These are phyloP conservation scores for Meiosimyza decipiens DNA, from an alignment of 2,888 invertebrate species.

Conservation along the genomic window DNA sequence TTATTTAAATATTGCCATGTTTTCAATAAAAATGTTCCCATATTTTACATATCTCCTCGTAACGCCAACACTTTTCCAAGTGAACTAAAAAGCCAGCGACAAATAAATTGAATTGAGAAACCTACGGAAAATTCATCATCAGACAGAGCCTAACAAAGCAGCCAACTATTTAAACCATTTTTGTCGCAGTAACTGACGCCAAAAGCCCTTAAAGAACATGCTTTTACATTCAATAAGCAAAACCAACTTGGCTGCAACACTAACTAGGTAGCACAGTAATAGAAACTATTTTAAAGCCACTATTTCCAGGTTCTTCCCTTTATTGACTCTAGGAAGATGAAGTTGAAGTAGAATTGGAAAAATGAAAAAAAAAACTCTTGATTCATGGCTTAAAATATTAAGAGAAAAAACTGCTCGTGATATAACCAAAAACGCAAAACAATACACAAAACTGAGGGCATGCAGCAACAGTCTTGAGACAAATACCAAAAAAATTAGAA, in stretches of 20 bases:
- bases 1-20: no score
- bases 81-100: background rate
- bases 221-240: background rate
- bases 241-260: background rate
- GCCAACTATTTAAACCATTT: conserved; percentile 31
- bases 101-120: background rate
- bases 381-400: conserved; percentile 22
- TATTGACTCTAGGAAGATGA: background rate
- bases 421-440: conserved; percentile 27
- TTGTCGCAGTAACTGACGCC: conserved; percentile 35
- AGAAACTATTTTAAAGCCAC: background rate
- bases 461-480: background rate
- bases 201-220: conserved; percentile 15
- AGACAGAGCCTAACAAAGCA: background rate
- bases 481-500: background rate
- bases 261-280: conserved; percentile 15
- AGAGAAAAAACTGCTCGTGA: conserved; percentile 30
- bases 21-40: no score
- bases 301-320: conserved; percentile 18
- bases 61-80: no score
- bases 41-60: no score
- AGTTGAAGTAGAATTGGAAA: background rate
- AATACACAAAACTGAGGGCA: conserved; percentile 12
- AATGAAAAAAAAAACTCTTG: conserved; percentile 13
- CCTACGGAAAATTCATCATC: conserved; percentile 20